Conservation (phyloP, 2,113 vertebrate species). For the Abramis brama region DNA sequence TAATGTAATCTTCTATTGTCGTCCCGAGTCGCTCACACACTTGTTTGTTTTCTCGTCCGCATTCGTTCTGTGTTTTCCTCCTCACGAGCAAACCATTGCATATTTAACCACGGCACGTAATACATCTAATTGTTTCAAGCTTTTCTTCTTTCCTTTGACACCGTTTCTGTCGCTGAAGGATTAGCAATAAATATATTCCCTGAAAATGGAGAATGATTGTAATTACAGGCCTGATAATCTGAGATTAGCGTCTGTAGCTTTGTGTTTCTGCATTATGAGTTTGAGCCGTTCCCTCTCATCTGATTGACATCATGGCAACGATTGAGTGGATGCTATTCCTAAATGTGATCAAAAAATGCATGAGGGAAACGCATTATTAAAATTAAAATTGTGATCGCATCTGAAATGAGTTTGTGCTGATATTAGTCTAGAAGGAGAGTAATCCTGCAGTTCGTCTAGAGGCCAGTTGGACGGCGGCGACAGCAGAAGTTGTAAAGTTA, state of each 20-base stretch:
- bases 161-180: neutral
- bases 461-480: conserved; percentile 18
- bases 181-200: conserved; percentile 28
- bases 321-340: neutral
- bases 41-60: neutral
- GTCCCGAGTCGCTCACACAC: conserved; percentile 13
- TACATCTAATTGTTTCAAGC: neutral
- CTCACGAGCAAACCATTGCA: neutral
- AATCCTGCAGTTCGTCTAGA: neutral
- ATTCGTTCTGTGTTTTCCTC: neutral
- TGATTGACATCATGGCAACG: conserved; percentile 60
- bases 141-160: neutral
- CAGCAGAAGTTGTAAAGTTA: conserved; percentile 26
- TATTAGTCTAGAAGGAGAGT: neutral
- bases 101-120: neutral
- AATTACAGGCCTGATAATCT: conserved; percentile 61
- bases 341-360: conserved; percentile 49
- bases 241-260: conserved; percentile 53
- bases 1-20: conserved; percentile 27
- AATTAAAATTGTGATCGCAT: neutral
- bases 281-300: conserved; percentile 48
- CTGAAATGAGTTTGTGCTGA: neutral
- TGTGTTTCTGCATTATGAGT: conserved; percentile 54
- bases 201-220: conserved; percentile 46
- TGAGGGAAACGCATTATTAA: neutral